Evolutionary conservation across 2,888 invertebrate genomes (phyloP).

Genomic region (Synanthedon tipuliformis): DNA sequence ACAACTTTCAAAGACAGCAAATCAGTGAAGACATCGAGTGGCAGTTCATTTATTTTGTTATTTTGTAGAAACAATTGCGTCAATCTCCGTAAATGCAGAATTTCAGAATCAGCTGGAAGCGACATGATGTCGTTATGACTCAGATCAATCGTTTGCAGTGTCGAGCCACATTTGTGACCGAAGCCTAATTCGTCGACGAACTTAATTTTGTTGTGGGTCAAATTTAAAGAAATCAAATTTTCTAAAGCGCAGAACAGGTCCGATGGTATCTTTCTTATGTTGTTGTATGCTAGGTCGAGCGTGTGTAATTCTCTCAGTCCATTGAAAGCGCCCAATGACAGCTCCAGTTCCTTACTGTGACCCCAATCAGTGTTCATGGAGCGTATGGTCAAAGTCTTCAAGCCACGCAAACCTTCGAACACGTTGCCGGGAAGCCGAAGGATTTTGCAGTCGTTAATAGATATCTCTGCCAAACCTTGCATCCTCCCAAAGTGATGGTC

Average conservation of each 20-base stretch:
- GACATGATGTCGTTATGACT: constrained; percentile 83
- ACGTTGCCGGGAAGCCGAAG: constrained; percentile 80
- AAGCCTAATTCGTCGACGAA: constrained; percentile 83
- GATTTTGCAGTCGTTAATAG: constrained; percentile 83
- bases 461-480: constrained; percentile 81
- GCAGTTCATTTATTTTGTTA: constrained; percentile 84
- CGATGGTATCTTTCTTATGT: constrained; percentile 82
- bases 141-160: constrained; percentile 82
- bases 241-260: constrained; percentile 83
- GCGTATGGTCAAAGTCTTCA: constrained; percentile 82
- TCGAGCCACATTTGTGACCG: constrained; percentile 71
- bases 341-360: constrained; percentile 76
- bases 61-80: constrained; percentile 84
- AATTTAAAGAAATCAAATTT: constrained; percentile 84
- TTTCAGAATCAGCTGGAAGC: constrained; percentile 80
- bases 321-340: constrained; percentile 77
- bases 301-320: constrained; percentile 83
- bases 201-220: constrained; percentile 85
- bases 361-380: constrained; percentile 85
- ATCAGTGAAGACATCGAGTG: constrained; percentile 82
- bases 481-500: constrained; percentile 79
- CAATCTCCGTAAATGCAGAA: constrained; percentile 80
- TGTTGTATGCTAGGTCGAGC: constrained; percentile 83
- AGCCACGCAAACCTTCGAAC: constrained; percentile 82
- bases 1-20: constrained; percentile 82